A percentile compares a stretch with the other conserved stretches of the same genome.
phyloP scores from a whole-genome alignment of 2,888 invertebrate genomes.

The Ptilodon capucinus region DNA sequence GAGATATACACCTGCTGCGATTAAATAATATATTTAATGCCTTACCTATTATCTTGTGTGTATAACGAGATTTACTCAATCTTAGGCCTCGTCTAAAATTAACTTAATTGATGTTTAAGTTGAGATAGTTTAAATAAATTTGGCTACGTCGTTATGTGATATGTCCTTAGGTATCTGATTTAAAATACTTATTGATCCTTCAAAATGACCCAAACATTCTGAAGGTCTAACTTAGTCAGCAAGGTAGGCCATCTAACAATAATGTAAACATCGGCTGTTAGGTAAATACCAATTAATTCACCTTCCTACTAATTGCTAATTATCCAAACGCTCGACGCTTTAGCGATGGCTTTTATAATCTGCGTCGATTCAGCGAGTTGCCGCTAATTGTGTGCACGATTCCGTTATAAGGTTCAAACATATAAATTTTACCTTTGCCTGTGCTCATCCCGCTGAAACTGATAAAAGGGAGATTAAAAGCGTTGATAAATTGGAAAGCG shows the following conservation, averaged over 20 bases:
- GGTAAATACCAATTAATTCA: background rate
- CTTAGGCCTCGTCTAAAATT: too few species aligned
- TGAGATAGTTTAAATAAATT: too few species aligned
- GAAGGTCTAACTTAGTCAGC: background rate
- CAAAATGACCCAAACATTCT: too few species aligned
- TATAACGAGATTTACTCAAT: too few species aligned
- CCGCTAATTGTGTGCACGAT: constrained; percentile 44
- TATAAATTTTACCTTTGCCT: constrained; percentile 28
- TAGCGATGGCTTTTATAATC: constrained; percentile 33
- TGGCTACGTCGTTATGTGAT: too few species aligned
- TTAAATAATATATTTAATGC: background rate
- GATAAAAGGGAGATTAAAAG: too few species aligned
- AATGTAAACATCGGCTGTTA: background rate
- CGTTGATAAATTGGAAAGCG: constrained; percentile 20
- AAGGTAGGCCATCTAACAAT: background rate
- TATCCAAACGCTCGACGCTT: constrained; percentile 5
- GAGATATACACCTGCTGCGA: background rate
- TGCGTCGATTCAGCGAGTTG: constrained; percentile 38
- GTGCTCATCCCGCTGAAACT: constrained; percentile 27
- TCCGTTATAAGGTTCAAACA: constrained; percentile 33
- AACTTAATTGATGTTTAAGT: too few species aligned
- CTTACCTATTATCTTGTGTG: background rate
- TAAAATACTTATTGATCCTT: too few species aligned
- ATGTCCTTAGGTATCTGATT: too few species aligned
- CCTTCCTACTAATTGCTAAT: background rate